Evolutionary conservation across 2,113 vertebrate species (phyloP), one percentile per base, ranked within the genome.

Genomic region (Acanthochromis polyacanthus): DNA sequence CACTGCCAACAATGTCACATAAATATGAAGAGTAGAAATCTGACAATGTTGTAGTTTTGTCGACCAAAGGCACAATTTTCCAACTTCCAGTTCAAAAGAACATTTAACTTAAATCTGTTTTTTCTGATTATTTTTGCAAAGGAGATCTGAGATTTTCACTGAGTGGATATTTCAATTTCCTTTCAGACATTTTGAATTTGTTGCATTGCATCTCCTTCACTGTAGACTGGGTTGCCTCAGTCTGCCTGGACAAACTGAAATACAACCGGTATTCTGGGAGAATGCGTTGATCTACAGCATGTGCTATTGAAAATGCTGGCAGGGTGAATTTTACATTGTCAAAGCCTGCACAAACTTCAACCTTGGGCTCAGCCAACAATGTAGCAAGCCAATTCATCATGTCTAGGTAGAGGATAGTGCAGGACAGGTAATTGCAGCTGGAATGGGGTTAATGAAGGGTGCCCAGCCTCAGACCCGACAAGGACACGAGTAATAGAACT

Each of bases 321-420:
- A 61, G 51, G 59, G 12, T 68, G 67, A 79, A 71, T 64, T 78
- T 61, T 78, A 20, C 52, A n/a, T 61, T 69, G 73, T 63, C 73
- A 82, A 32, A 72, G 22, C 36, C 14, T n/a, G 40, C 50, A 57
- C 48, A 51, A 55, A 71, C 46, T 46, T 72, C 57, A 62, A 52
- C 72, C 77, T 80, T 62, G 60, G 57, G 68, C 67, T 65, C 59
- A 74, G 78, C 84, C 58, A 68, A 45, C 60, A 63, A 32, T 45
- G 30, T 19, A 46, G 55, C 16, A 2, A 46, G 67, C 16, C 48
- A 25, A 70, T 85, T 53, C 17, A 76, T 82, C 75, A 65, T 72
- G 32, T 63, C 15, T 56, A 14, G 14, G 51, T 3, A 40, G 43
- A 46, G n/a, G 67, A 40, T 17, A 56, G 51, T 16, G 25, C 16